Percentiles rank a stretch among this genome's conserved stretches.
Evolutionary conservation across 2,888 invertebrate species (phyloP).

Genomic region (Adelognathus sp.): DNA sequence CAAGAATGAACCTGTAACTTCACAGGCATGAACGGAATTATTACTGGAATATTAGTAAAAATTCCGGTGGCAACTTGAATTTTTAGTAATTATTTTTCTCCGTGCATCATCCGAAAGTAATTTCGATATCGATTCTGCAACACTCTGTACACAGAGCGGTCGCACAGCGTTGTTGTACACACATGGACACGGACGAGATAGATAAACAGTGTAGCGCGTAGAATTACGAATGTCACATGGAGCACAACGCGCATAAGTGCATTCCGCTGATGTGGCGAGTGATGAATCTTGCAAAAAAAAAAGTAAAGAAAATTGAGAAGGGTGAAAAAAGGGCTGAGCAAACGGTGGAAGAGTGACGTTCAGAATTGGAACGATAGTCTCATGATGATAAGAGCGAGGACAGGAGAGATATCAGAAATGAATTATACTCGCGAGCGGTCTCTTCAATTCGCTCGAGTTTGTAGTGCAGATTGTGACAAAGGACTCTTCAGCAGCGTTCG

Average conservation of each 20-base stretch:
- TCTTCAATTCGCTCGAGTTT: slow-evolving; percentile 34
- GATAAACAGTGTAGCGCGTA: background rate
- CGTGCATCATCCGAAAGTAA: too few relatives aligned
- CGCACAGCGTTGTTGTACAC: background rate
- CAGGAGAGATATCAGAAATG: background rate
- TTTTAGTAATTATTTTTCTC: too few relatives aligned
- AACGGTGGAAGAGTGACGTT: background rate
- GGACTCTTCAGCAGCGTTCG: background rate
- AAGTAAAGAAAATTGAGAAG: background rate
- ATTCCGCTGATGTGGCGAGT: background rate
- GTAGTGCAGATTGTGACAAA: background rate
- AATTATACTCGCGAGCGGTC: background rate
- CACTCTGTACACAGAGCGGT: too few relatives aligned
- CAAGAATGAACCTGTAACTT: too few relatives aligned
- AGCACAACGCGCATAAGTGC: background rate
- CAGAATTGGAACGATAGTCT: background rate
- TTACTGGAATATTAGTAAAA: too few relatives aligned
- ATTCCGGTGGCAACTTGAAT: too few relatives aligned
- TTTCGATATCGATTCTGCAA: too few relatives aligned
- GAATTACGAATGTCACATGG: slow-evolving; percentile 13
- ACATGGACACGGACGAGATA: background rate
- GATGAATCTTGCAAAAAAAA: background rate
- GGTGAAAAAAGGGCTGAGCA: background rate
- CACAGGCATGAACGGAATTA: too few relatives aligned
- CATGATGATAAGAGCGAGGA: background rate